These are phyloP conservation scores for Saxidomus purpurata DNA, from an alignment of 1,140 invertebrate species.

Conservation along the genomic window DNA sequence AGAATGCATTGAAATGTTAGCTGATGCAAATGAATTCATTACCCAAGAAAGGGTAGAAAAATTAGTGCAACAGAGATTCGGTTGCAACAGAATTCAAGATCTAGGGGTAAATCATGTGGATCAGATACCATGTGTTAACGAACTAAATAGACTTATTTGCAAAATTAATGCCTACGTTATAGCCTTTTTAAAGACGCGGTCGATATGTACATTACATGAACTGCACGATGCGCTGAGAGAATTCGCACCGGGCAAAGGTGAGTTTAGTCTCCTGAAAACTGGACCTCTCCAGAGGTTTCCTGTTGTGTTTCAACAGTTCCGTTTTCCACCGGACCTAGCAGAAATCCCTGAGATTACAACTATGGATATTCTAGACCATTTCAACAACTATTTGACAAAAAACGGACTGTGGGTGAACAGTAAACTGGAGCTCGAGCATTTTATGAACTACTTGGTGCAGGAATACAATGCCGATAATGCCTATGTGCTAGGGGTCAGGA, in stretches of 20 bases:
- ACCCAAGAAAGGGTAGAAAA: conserved; percentile 75
- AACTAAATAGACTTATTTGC: conserved; percentile 72
- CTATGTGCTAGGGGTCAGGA: conserved; percentile 82
- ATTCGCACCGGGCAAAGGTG: conserved; percentile 71
- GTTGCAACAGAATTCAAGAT: conserved; percentile 53
- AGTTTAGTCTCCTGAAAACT: conserved; percentile 79
- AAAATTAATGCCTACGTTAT: conserved; percentile 84
- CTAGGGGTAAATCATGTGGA: conserved; percentile 67
- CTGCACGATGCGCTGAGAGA: conserved; percentile 76
- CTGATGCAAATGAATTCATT: conserved; percentile 78
- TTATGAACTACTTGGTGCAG: conserved; percentile 82
- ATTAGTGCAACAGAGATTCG: conserved; percentile 74
- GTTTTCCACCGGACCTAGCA: conserved; percentile 79
- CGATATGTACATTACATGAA: conserved; percentile 82
- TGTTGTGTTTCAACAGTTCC: conserved; percentile 81
- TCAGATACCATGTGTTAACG: conserved; percentile 72
- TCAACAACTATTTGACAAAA: conserved; percentile 79
- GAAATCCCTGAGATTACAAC: conserved; percentile 82
- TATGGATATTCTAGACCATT: conserved; percentile 81
- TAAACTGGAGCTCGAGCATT: conserved; percentile 77
- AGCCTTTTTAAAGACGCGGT: conserved; percentile 78
- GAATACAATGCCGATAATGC: conserved; percentile 75
- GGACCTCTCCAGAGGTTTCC: conserved; percentile 83
- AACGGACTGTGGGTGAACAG: conserved; percentile 78
- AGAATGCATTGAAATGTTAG: conserved; percentile 80